Conservation (phyloP, 2,888 invertebrate species). For the Drosophila diplacantha region DNA sequence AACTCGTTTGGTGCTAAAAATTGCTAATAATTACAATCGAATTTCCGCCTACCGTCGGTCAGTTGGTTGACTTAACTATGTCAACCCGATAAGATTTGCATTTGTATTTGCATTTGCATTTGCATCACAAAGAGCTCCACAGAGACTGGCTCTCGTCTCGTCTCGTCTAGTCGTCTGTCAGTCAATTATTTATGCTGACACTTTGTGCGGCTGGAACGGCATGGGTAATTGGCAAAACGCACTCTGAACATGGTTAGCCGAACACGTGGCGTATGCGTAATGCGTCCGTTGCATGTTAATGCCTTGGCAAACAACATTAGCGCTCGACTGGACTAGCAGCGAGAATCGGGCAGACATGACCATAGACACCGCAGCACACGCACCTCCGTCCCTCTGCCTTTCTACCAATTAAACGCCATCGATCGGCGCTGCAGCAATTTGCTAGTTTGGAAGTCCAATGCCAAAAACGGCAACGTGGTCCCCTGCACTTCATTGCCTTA, state of each 20-base stretch:
- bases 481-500: constrained; percentile 57
- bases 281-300: constrained; percentile 58
- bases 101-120: constrained; percentile 29
- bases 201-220: constrained; percentile 61
- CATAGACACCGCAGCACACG: constrained; percentile 44
- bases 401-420: constrained; percentile 56
- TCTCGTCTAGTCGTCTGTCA: constrained; percentile 45
- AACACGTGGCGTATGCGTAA: constrained; percentile 68
- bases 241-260: constrained; percentile 18
- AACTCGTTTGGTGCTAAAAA: constrained; percentile 59
- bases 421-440: constrained; percentile 59
- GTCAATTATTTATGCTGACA: constrained; percentile 71
- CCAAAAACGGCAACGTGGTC: constrained; percentile 47
- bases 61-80: constrained; percentile 57
- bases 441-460: constrained; percentile 55
- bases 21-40: constrained; percentile 56
- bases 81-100: constrained; percentile 60
- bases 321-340: constrained; percentile 25
- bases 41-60: constrained; percentile 59
- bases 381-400: constrained; percentile 2
- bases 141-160: constrained; percentile 45
- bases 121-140: constrained; percentile 42
- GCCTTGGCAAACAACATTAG: constrained; percentile 69
- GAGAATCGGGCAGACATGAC: constrained; percentile 34
- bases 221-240: constrained; percentile 60